Conservation (phyloP, 1,140 invertebrate species). For the Bombus confusus region DNA sequence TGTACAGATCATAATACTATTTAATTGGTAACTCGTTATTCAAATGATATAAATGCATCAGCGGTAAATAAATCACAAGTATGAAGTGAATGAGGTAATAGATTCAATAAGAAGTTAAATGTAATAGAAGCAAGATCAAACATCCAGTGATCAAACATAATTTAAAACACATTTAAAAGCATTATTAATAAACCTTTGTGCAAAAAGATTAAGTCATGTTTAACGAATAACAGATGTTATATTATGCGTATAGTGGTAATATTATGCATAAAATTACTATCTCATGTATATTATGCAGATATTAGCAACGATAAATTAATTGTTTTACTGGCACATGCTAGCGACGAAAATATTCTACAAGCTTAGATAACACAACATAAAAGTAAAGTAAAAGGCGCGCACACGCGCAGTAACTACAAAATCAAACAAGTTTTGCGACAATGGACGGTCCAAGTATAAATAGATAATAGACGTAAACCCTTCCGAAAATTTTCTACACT, state of each 20-base stretch:
- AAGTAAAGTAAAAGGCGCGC: neutral
- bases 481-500: neutral
- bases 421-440: slow-evolving; percentile 28
- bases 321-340: neutral
- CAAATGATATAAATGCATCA: slow-evolving; percentile 42
- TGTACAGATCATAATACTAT: neutral
- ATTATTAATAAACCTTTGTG: neutral
- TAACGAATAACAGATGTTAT: neutral
- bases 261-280: slow-evolving; percentile 5
- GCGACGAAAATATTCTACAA: neutral
- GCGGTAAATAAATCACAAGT: slow-evolving; percentile 5
- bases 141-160: neutral
- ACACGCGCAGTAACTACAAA: neutral
- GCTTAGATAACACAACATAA: neutral
- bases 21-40: slow-evolving; percentile 11
- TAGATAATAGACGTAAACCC: slow-evolving; percentile 14
- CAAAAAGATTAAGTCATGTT: neutral
- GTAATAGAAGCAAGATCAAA: slow-evolving; percentile 2
- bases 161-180: neutral
- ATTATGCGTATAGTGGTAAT: neutral
- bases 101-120: neutral
- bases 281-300: neutral
- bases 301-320: neutral
- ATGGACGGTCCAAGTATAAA: slow-evolving; percentile 59
- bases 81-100: slow-evolving; percentile 18